phyloP scores from a whole-genome alignment of 2,797 vertebrate species.

The Gastrophryne carolinensis region DNA sequence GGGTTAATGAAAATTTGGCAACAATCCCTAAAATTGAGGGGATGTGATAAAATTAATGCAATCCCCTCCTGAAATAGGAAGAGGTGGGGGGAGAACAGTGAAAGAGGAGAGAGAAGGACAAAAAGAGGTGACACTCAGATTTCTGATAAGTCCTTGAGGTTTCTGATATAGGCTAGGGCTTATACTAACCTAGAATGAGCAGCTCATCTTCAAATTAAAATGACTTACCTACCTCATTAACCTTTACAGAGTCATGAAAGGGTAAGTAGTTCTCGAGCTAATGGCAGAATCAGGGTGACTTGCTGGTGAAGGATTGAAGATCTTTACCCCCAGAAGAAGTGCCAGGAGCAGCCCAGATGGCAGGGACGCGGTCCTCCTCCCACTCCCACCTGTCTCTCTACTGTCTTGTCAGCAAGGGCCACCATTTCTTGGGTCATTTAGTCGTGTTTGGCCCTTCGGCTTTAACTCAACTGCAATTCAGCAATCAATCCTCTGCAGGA shows the following conservation, averaged over 20 bases:
- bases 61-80: conserved; percentile 23
- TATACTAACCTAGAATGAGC: no score
- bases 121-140: conserved; percentile 13
- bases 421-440: neutral
- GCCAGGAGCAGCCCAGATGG: neutral
- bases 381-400: neutral
- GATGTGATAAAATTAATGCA: conserved; percentile 23
- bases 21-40: conserved; percentile 11
- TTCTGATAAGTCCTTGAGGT: neutral
- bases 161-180: neutral
- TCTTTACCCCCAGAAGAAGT: neutral
- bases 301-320: neutral
- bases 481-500: neutral
- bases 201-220: no score
- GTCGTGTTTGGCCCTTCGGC: neutral
- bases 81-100: conserved; percentile 5
- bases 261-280: neutral
- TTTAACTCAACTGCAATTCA: neutral
- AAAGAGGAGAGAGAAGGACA: conserved; percentile 7
- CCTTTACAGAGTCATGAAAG: neutral
- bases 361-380: neutral
- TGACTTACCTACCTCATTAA: neutral
- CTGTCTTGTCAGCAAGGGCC: neutral
- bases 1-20: conserved; percentile 42
- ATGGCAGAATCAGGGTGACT: neutral